A percentile compares a stretch with the other conserved stretches of the same genome.
phyloP scores from a whole-genome alignment of 2,888 invertebrate species.

The Anoncus sp. region DNA sequence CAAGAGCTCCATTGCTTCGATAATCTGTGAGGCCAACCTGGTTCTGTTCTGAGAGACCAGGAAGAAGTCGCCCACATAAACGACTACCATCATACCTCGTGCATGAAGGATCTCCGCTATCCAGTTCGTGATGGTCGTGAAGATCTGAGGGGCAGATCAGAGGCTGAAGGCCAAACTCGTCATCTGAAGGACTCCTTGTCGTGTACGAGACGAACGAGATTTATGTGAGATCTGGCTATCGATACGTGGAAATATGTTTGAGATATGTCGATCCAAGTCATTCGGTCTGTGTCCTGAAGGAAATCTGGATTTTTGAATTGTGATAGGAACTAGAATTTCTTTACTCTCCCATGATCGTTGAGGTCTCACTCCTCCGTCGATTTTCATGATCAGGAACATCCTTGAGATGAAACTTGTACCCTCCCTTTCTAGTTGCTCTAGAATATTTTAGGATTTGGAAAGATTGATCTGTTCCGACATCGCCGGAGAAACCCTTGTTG shows the following conservation, averaged over 20 bases:
- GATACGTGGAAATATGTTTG: constrained; percentile 61
- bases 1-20: constrained; percentile 34
- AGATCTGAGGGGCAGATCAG: constrained; percentile 67
- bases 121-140: constrained; percentile 68
- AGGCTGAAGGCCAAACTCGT: constrained; percentile 70
- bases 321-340: constrained; percentile 67
- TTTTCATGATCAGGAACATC: constrained; percentile 51
- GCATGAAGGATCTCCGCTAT: constrained; percentile 63
- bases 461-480: too few relatives aligned
- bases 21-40: constrained; percentile 33
- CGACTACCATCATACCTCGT: constrained; percentile 56
- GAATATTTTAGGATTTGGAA: too few relatives aligned
- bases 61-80: constrained; percentile 62
- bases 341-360: constrained; percentile 64
- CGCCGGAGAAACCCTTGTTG: too few relatives aligned
- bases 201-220: constrained; percentile 65
- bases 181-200: constrained; percentile 65
- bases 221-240: constrained; percentile 61
- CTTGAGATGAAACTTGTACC: constrained; percentile 51
- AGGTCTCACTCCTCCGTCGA: constrained; percentile 72
- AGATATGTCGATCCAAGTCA: constrained; percentile 63
- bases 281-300: constrained; percentile 63
- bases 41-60: constrained; percentile 60
- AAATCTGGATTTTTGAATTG: constrained; percentile 51
- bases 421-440: too few relatives aligned